A percentile compares a stretch with the other conserved stretches of the same genome.
phyloP scores from a whole-genome alignment of 2,888 invertebrate species.

The Druceiella hillmani region DNA sequence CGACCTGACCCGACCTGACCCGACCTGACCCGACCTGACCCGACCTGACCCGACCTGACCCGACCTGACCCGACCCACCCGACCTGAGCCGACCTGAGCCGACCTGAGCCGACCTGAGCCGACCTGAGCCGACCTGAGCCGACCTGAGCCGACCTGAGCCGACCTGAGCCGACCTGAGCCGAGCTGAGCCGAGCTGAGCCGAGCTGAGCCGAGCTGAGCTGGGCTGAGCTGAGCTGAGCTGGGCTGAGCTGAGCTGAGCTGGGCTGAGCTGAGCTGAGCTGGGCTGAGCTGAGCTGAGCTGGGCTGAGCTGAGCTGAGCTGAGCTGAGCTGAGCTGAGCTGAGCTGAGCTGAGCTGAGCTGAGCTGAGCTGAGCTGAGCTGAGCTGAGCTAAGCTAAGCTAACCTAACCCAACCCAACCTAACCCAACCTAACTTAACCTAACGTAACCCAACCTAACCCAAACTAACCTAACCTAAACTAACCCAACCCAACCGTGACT shows the following conservation, averaged over 20 bases:
- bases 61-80: constrained; percentile 5
- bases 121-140: constrained; percentile 4
- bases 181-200: constrained; percentile 3
- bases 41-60: constrained; percentile 5
- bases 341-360: constrained; percentile 26
- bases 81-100: constrained; percentile 4
- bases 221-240: constrained; percentile 14
- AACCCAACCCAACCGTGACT: not conserved
- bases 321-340: constrained; percentile 24
- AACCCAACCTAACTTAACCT: constrained; percentile 21
- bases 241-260: constrained; percentile 18
- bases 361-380: constrained; percentile 24
- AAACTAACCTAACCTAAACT: constrained; percentile 5
- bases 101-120: constrained; percentile 4
- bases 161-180: constrained; percentile 4
- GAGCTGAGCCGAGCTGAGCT: constrained; percentile 4
- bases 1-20: constrained; percentile 5
- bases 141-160: constrained; percentile 4
- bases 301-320: constrained; percentile 24
- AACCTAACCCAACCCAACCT: constrained; percentile 24
- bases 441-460: constrained; percentile 21
- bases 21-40: constrained; percentile 5
- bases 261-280: constrained; percentile 23
- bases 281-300: constrained; percentile 25
- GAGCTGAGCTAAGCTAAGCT: constrained; percentile 22